Evolutionary conservation across 2,888 invertebrate genomes (phyloP), one percentile per base, ranked within the genome.

Genomic region (Lypha dubia): DNA sequence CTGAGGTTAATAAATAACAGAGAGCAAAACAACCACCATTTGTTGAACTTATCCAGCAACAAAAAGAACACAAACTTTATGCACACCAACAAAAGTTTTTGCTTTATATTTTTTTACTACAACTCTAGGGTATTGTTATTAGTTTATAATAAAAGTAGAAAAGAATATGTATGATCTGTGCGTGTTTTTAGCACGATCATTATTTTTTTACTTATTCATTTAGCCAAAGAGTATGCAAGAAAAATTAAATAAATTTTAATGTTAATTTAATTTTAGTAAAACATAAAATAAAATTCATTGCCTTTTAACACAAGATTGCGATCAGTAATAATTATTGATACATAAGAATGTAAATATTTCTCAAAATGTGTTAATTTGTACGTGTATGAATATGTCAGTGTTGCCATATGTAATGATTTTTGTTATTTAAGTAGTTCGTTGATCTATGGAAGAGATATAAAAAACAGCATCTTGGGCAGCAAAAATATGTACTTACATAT

Each of bases 1-100:
- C 77, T 53, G 22, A 17, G 5, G 0, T 28, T 9, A 44, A 58
- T 9, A 20, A 9, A 58, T n/a, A 17, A 3, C 8, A 28, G 9
- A 46, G 20, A 75, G 20, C 17, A 60, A 77, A n/a, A 41, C 51
- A 49, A 70, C 77, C 60, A 77, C 51, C 51, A 62, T 41, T 62
- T 32, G 8, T 32, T 38, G 22, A 38, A n/a, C 4, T 32, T 38
- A 15, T 24, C 9, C 1, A 24, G 20, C 22, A 22, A 56, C 0
- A 56, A 63, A 32, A 15, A 32, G 22, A 24, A 41, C 38, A 41
- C 6, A 6, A 15, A 41, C n/a, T 15, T 9, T 7, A 41, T 22
- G 24, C 28, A n/a, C 51, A n/a, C n/a, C n/a, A n/a, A 28, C 56
- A 28, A 56, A 13, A 13, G 22, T n/a, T 56, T 28, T 56, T 1